A percentile compares a stretch with the other conserved stretches of the same genome.
phyloP scores from a whole-genome alignment of 2,113 vertebrate genomes.

The Anarrhichthys ocellatus region DNA sequence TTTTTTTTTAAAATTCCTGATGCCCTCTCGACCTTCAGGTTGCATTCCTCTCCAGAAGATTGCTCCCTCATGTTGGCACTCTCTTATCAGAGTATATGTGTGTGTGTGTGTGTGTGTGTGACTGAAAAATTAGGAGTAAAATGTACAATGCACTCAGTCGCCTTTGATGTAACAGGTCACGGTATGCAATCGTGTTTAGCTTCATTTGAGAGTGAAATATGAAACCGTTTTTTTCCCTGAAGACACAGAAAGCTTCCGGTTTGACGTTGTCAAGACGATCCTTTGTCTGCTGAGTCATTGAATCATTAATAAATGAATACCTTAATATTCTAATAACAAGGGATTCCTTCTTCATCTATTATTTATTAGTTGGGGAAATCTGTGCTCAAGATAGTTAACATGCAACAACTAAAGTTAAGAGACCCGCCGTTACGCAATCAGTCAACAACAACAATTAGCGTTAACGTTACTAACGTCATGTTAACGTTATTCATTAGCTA shows the following conservation, averaged over 20 bases:
- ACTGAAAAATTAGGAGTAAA: background rate
- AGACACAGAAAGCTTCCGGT: background rate
- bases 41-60: background rate
- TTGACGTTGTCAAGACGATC: background rate
- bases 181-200: background rate
- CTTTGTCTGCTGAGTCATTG: slow-evolving; percentile 33
- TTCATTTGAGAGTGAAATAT: background rate
- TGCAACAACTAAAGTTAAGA: background rate
- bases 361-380: background rate
- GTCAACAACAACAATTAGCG: background rate
- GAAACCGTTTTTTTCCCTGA: background rate
- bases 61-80: background rate
- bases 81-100: slow-evolving; percentile 11
- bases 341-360: background rate
- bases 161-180: background rate
- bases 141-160: background rate
- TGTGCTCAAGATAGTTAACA: background rate
- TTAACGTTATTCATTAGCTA: background rate
- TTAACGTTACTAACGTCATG: background rate
- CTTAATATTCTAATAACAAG: fast-evolving
- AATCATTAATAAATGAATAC: background rate
- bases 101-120: background rate
- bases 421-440: background rate
- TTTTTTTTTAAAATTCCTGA: too few species aligned
- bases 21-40: background rate